These are phyloP conservation scores for Megaceryle alcyon DNA, from an alignment of 2,797 vertebrate genomes.

Conservation along the genomic window DNA sequence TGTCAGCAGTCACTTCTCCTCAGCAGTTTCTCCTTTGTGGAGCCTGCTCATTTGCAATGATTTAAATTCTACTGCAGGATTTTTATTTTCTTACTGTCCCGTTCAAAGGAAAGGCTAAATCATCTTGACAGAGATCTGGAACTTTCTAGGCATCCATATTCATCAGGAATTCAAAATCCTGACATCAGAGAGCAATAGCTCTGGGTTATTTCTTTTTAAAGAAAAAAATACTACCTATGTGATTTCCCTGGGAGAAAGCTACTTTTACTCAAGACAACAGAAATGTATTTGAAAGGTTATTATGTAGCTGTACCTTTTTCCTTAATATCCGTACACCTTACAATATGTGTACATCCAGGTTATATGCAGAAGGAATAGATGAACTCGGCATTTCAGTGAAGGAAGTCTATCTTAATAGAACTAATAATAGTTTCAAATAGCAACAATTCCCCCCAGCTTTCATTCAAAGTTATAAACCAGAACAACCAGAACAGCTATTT, in stretches of 20 bases:
- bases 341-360: neutral
- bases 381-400: neutral
- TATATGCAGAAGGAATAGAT: neutral
- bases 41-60: slow-evolving; percentile 46
- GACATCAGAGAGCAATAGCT: slow-evolving; percentile 28
- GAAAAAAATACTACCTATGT: neutral
- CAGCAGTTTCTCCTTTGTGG: neutral
- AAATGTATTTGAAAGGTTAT: slow-evolving; percentile 24
- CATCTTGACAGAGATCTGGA: slow-evolving; percentile 61
- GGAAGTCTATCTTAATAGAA: neutral
- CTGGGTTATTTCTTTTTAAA: slow-evolving; percentile 34
- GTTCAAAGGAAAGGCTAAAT: slow-evolving; percentile 52
- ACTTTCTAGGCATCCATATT: slow-evolving; percentile 55
- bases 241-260: neutral
- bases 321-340: neutral
- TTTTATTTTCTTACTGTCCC: slow-evolving; percentile 45
- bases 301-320: neutral
- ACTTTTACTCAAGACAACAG: neutral
- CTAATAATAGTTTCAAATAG: neutral
- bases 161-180: slow-evolving; percentile 44
- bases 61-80: slow-evolving; percentile 54
- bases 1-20: slow-evolving; percentile 60
- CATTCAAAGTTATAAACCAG: neutral
- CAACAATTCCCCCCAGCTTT: neutral
- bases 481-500: neutral